Base-by-base conservation (phyloP, 35 echinoderm and acorn worm genomes). In the Strongylocentrotus purpuratus region DNA sequence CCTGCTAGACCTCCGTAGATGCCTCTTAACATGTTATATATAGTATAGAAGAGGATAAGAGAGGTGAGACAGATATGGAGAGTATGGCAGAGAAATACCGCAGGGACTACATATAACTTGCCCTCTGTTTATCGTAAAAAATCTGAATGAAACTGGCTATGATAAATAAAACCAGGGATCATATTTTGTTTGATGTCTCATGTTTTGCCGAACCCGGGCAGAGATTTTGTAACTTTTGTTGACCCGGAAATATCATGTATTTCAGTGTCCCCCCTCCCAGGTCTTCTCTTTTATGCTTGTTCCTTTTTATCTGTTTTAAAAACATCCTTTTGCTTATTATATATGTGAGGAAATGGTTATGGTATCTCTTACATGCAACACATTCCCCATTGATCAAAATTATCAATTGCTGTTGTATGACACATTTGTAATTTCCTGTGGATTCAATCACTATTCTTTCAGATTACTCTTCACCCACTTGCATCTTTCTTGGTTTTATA, bases 91-190 rank as follows among this genome's bases (percentile, higher is more conserved):
- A 45, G 45, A n/a, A 46, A 89, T 46, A 33, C 87, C 45, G 4
- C 15, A 1, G 87, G 87, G 87, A 89, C 45, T 31, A 25, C 45
- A 89, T 46, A 89, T 89, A 45, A 45, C 4, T 17, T 46, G 33
- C 45, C 87, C 45, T 46, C 87, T 45, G 87, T 89, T 89, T 89
- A 89, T 89, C 87, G 5, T 89, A 33, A 89, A 89, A 41, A 78
- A 11, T 45, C 87, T 89, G 33, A 45, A 89, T 89, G 87, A 45
- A 89, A 46, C 87, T 7, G 45, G 87, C 87, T 89, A 89, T 33
- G 33, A 89, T 89, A 89, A 89, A 89, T 89, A 89, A 88, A 78
- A 41, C 87, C 87, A 0, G 33, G 86, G 32, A 89, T 89, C 32
- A 89, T 33, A 89, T 89, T 89, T 89, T 32, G 32, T 89, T 89